Percentiles rank a stretch among this genome's conserved stretches.
phyloP scores from a whole-genome alignment of 2,797 vertebrate genomes.

The Pseudochirops corinnae region DNA sequence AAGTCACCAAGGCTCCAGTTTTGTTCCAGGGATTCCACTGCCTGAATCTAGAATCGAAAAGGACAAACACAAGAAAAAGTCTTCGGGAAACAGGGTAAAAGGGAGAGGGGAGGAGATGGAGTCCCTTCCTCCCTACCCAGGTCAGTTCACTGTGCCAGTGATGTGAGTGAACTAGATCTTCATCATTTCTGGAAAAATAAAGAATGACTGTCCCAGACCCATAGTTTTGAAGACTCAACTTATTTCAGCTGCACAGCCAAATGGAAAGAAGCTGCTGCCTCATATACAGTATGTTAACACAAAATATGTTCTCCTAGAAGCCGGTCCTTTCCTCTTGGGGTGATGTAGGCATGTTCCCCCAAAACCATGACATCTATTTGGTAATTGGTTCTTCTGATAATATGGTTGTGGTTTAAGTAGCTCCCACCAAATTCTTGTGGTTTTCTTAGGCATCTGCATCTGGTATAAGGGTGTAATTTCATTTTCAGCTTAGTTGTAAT shows the following conservation, averaged over 20 bases:
- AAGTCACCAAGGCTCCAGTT: not conserved
- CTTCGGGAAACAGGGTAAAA: not conserved
- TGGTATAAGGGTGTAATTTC: no score
- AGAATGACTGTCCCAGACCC: no score
- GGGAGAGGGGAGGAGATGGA: not conserved
- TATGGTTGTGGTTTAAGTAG: not conserved
- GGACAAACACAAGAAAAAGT: not conserved
- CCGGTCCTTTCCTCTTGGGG: not conserved
- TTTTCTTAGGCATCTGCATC: not conserved
- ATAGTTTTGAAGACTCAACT: not conserved
- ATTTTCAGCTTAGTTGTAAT: not conserved
- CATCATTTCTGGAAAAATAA: not conserved
- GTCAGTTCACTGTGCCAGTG: no score
- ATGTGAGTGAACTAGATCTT: not conserved
- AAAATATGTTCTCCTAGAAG: not conserved
- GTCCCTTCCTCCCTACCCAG: not conserved
- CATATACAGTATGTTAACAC: not conserved
- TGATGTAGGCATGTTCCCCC: not conserved
- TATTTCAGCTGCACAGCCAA: not conserved
- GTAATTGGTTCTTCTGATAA: not conserved
- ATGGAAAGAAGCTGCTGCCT: not conserved
- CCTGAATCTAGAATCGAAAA: not conserved
- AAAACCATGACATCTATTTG: not conserved
- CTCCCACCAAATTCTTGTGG: not conserved
- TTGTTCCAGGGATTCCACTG: not conserved